A percentile compares a stretch with the other conserved stretches of the same genome.
Evolutionary conservation across 2,113 vertebrate species (phyloP).

Genomic region (Nipponia nippon): DNA sequence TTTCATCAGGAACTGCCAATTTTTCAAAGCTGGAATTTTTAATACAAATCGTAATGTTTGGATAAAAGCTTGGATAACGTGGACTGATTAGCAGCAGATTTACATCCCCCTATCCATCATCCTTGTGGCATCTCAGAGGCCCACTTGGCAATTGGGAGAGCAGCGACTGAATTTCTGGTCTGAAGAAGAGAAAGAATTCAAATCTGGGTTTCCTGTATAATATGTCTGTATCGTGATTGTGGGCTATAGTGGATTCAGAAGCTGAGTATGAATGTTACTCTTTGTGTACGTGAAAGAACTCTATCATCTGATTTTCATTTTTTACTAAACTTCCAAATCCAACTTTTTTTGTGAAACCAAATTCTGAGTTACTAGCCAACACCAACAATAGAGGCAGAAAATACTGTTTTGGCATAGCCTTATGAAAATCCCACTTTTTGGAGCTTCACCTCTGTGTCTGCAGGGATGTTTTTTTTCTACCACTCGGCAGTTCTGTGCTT

Average conservation of each 20-base stretch:
- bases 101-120: background rate
- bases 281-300: fast-evolving
- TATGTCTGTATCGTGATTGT: background rate
- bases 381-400: background rate
- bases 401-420: background rate
- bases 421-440: background rate
- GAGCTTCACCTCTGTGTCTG: background rate
- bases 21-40: background rate
- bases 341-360: background rate
- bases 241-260: background rate
- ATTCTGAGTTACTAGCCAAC: background rate
- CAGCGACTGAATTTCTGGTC: background rate
- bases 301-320: background rate
- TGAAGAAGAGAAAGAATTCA: background rate
- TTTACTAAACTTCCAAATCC: background rate
- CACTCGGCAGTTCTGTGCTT: background rate
- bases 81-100: background rate
- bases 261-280: background rate
- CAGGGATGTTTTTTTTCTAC: background rate
- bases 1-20: background rate
- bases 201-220: background rate
- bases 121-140: background rate
- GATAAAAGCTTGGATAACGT: background rate
- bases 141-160: background rate
- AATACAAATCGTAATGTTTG: background rate